Percentiles rank a stretch among this genome's conserved stretches.
Conservation (phyloP, 2,888 invertebrate species). For the Mystacides longicornis region DNA sequence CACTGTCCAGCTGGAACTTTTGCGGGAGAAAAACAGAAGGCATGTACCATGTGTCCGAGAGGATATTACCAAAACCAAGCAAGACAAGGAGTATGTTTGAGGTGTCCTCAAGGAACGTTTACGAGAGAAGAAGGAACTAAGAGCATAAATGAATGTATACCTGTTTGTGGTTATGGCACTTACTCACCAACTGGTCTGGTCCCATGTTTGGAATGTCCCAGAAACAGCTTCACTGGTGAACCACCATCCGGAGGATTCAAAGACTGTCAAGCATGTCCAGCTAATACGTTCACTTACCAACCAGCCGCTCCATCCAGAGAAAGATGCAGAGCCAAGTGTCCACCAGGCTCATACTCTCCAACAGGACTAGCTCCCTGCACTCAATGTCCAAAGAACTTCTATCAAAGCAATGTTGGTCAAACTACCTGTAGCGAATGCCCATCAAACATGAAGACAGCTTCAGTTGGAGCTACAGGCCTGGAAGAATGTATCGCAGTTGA, state of each 20-base stretch:
- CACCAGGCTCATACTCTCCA: slow-evolving; percentile 83
- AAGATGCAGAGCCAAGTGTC: slow-evolving; percentile 80
- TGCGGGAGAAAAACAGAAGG: slow-evolving; percentile 82
- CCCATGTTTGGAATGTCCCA: slow-evolving; percentile 88
- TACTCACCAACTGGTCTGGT: slow-evolving; percentile 92
- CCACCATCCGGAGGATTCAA: slow-evolving; percentile 88
- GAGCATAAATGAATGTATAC: slow-evolving; percentile 76
- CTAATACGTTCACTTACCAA: slow-evolving; percentile 83
- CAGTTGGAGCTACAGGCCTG: slow-evolving; percentile 68
- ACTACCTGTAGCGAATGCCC: slow-evolving; percentile 86
- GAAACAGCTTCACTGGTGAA: slow-evolving; percentile 82
- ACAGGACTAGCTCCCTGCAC: slow-evolving; percentile 92
- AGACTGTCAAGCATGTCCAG: slow-evolving; percentile 88
- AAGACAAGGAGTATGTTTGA: slow-evolving; percentile 80
- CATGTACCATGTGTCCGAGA: slow-evolving; percentile 83
- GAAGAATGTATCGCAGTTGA: slow-evolving; percentile 84
- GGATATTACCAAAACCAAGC: slow-evolving; percentile 93
- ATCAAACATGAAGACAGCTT: slow-evolving; percentile 80
- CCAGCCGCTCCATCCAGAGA: slow-evolving; percentile 81
- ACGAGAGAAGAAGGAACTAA: slow-evolving; percentile 88
- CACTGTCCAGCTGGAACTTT: slow-evolving; percentile 97
- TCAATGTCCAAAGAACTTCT: slow-evolving; percentile 86
- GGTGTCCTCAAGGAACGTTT: slow-evolving; percentile 89
- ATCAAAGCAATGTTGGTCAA: slow-evolving; percentile 78
- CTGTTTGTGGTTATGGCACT: slow-evolving; percentile 93